These are phyloP conservation scores for Blastobasis adustella DNA, from an alignment of 2,888 invertebrate genomes.

Conservation along the genomic window DNA sequence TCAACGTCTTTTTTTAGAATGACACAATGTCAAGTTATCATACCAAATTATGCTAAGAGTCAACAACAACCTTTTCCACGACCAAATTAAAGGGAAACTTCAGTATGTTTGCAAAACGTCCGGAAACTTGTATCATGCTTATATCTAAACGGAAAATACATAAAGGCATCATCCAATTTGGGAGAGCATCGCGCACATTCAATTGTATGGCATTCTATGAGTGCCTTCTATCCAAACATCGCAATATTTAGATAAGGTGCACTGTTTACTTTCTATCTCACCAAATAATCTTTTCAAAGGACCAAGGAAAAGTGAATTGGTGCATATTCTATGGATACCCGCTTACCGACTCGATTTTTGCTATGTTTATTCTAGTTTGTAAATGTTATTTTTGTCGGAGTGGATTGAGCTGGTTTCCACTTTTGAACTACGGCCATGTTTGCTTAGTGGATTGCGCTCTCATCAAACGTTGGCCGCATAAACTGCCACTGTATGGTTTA, in stretches of 20 bases:
- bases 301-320: constrained; percentile 24
- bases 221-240: constrained; percentile 24
- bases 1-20: no score
- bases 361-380: constrained; percentile 18
- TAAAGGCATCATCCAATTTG: constrained; percentile 36
- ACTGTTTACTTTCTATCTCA: constrained; percentile 44
- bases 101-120: constrained; percentile 7
- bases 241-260: constrained; percentile 44
- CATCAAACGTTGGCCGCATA: no score
- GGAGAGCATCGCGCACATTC: constrained; percentile 23
- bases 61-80: background rate
- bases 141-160: constrained; percentile 23
- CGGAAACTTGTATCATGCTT: constrained; percentile 12
- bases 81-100: constrained; percentile 4
- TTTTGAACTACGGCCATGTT: background rate
- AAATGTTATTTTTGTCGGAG: constrained; percentile 23
- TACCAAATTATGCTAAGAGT: no score
- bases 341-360: constrained; percentile 8
- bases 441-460: no score
- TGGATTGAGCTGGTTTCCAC: constrained; percentile 2
- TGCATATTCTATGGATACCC: constrained; percentile 1
- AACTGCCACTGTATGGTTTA: no score
- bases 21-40: no score
- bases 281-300: constrained; percentile 44
- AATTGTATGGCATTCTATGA: constrained; percentile 20